Evolutionary conservation across 2,888 invertebrate genomes (phyloP), one percentile per base, ranked within the genome.

Genomic region (Furcula furcula): DNA sequence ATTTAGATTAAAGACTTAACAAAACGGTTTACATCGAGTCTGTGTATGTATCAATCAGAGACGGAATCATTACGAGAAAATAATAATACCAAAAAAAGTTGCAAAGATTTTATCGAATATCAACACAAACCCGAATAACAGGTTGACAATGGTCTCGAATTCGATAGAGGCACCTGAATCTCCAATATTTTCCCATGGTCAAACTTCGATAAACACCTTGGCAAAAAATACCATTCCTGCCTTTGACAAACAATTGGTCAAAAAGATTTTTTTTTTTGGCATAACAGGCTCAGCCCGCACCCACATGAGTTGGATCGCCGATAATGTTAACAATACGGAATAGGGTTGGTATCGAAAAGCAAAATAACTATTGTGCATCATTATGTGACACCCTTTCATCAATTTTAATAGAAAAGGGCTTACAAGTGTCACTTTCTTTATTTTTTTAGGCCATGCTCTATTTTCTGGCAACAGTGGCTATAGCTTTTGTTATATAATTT

Each of bases 101-200:
- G 56, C 46, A 53, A 48, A 73, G 73, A 73, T 76, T 73, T 67
- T 73, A 82, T 84, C 84, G 48, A 71, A 66, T 56, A 64, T 62
- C 59, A 58, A 63, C 51, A 64, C 32, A 36, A 43, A 29, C 38
- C 48, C 54, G 40, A 41, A 69, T 54, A 75, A 76, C 84, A 85
- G 79, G 83, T 86, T 77, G 68, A 83, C 84, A 85, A 84, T 70
- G 44, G 68, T 47, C 52, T 52, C 65, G 64, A 70, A 65, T 73
- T 64, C 64, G 74, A 80, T 74, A 76, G 63, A 76, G 78, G 71
- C 87, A 87, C 87, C 86, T 88, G 88, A 87, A 77, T 57, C 76
- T 73, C 55, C 55, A 61, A 86, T 82, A 87, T 87, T 87, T 87
- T 88, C 88, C 87, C 88, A 88, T 87, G 88, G 87, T 87, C 87